Evolutionary conservation across 2,797 vertebrate genomes (phyloP).

Genomic region (Pogonophryne albipinna): DNA sequence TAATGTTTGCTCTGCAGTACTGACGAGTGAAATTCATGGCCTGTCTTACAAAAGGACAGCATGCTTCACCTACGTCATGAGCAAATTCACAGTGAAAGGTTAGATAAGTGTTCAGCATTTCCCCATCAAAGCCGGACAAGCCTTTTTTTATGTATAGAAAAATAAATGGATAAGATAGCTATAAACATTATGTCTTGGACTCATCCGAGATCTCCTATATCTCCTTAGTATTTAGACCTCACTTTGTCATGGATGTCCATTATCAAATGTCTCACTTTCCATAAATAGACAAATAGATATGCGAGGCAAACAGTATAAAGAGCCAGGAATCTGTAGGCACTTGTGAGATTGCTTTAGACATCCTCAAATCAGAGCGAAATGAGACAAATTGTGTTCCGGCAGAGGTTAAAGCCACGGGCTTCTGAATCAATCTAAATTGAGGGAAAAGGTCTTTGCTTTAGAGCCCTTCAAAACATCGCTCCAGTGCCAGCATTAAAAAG

Average conservation of each 20-base stretch:
- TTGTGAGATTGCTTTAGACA: conserved; percentile 56
- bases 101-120: conserved; percentile 7
- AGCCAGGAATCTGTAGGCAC: conserved; percentile 27
- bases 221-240: not conserved
- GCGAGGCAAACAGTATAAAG: conserved; percentile 16
- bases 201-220: not conserved
- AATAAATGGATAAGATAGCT: not conserved
- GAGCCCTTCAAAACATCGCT: conserved; percentile 73
- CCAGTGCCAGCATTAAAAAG: conserved; percentile 75
- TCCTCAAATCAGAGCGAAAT: conserved; percentile 62
- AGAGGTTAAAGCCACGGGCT: conserved; percentile 72
- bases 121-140: not conserved
- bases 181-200: not conserved
- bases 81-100: not conserved
- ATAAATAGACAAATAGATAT: conserved; percentile 28
- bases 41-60: not conserved
- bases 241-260: not conserved
- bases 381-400: conserved; percentile 66
- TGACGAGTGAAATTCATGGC: not conserved
- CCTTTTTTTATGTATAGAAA: conserved; percentile 3
- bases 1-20: not conserved
- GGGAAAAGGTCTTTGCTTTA: conserved; percentile 72
- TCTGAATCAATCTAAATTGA: conserved; percentile 82
- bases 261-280: conserved; percentile 34
- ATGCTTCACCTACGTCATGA: not conserved